Base-by-base conservation (phyloP, 53 echinoderm and acorn worm genomes). In the Mesocentrotus franciscanus region DNA sequence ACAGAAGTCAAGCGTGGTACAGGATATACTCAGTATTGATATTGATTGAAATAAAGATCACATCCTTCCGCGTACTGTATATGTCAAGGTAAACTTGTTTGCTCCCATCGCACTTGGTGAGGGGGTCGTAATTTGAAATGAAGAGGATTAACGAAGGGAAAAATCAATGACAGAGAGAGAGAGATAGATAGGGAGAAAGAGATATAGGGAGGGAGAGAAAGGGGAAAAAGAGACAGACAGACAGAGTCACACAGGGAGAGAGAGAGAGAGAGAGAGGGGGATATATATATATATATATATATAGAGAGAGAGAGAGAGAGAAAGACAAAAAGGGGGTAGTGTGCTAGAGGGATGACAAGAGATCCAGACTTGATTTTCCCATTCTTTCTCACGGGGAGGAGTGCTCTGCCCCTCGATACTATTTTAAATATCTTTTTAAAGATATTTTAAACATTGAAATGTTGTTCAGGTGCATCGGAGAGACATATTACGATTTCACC, bases 41-140 rank as follows among this genome's bases (percentile, higher is more conserved):
- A 87, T 87, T 58, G 58, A 56, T 58, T 57, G 87, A 58, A n/a
- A 87, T 87, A 49, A 75, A 84, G 33, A 55, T 14, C 49, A 24
- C 57, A 87, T 87, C 56, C 87, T 87, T 87, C 87, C 87, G 26
- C 87, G 2, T 9, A 91, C 56, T 91, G 91, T 35, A 89, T 89
- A 91, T 64, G 91, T 91, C 91, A 61, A 91, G 87, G 87, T 87
- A 6, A 91, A 20, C 18, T 91, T 81, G 22, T 81, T 81, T 81
- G 81, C 81, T 42, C 18, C 9, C 15, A 36, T 81, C 81, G 1
- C 2, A 18, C 74, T 74, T 39, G 36, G 12, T 3, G 27, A 12
- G 76, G 76, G 76, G 76, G 33, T 18, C 35, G 11, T 81, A 81
- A 0, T 39, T 39, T 17, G 32, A 17, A 39, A 39, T 30, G 4